phyloP scores from a whole-genome alignment of 1,140 invertebrate species.

The Diorhabda carinulata region DNA sequence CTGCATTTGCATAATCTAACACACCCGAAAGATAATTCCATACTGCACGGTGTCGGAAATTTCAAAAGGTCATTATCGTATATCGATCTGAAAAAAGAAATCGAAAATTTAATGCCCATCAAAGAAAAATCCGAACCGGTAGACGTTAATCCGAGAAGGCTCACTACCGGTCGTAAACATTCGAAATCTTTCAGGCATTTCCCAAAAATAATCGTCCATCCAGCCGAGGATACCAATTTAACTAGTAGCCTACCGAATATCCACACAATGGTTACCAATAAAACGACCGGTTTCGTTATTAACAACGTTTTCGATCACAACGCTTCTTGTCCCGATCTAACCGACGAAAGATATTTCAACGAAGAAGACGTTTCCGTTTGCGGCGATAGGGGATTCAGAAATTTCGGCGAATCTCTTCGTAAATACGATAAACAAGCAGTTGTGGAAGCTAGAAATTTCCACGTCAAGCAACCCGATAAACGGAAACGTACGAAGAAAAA shows the following conservation, averaged over 20 bases:
- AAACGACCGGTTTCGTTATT: constrained; percentile 18
- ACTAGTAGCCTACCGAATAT: constrained; percentile 38
- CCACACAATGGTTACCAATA: neutral
- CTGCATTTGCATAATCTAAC: constrained; percentile 4
- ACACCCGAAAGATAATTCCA: constrained; percentile 14
- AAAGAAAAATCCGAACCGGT: constrained; percentile 19
- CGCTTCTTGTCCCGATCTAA: constrained; percentile 39
- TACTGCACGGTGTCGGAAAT: constrained; percentile 9
- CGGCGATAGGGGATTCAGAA: constrained; percentile 12
- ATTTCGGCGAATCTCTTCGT: constrained; percentile 8
- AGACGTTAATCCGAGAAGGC: constrained; percentile 15
- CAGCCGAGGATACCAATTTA: constrained; percentile 32
- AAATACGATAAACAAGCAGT: constrained; percentile 10
- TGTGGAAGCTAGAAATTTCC: constrained; percentile 5
- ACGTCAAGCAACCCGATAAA: constrained; percentile 6
- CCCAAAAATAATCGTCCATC: constrained; percentile 41
- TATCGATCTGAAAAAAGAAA: constrained; percentile 41
- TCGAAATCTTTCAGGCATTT: constrained; percentile 35
- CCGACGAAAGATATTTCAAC: constrained; percentile 22
- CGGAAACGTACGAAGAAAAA: constrained; percentile 20
- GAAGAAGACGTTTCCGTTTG: constrained; percentile 9
- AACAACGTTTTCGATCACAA: constrained; percentile 35
- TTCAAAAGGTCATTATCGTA: constrained; percentile 41
- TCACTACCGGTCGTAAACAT: constrained; percentile 22
- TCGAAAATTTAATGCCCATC: constrained; percentile 40